phyloP scores from a whole-genome alignment of 2,888 invertebrate genomes.

The Embidobia sp. region DNA sequence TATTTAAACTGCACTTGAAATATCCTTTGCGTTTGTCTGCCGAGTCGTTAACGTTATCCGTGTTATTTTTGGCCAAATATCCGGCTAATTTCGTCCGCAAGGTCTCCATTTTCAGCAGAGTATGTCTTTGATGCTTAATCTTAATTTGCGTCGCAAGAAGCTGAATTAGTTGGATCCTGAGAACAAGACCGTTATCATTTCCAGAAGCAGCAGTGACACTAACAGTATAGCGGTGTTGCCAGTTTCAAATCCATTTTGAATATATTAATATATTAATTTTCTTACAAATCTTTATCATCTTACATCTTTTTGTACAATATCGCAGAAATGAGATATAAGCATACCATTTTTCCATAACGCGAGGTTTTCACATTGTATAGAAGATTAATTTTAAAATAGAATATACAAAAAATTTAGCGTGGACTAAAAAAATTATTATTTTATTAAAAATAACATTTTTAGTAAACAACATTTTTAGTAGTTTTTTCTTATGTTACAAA shows the following conservation, averaged over 20 bases:
- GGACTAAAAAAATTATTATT: too few species aligned
- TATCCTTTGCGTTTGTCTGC: slow-evolving; percentile 37
- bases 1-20: slow-evolving; percentile 29
- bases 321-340: too few species aligned
- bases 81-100: slow-evolving; percentile 57
- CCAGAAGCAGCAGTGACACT: slow-evolving; percentile 41
- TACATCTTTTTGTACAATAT: too few species aligned
- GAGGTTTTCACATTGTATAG: too few species aligned
- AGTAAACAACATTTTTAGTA: too few species aligned
- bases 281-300: not conserved
- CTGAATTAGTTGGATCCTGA: slow-evolving; percentile 54
- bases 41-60: slow-evolving; percentile 53
- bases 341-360: not conserved
- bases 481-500: too few species aligned
- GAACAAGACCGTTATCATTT: slow-evolving; percentile 55
- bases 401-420: too few species aligned
- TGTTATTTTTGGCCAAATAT: slow-evolving; percentile 59
- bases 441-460: too few species aligned
- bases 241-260: slow-evolving; percentile 5
- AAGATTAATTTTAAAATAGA: too few species aligned
- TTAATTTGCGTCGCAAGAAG: slow-evolving; percentile 56
- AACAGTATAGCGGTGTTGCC: slow-evolving; percentile 30
- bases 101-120: slow-evolving; percentile 56
- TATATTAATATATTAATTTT: not conserved
- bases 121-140: slow-evolving; percentile 60